Conservation (phyloP, 2,797 vertebrate species). For the Loris lydekkerianus region DNA sequence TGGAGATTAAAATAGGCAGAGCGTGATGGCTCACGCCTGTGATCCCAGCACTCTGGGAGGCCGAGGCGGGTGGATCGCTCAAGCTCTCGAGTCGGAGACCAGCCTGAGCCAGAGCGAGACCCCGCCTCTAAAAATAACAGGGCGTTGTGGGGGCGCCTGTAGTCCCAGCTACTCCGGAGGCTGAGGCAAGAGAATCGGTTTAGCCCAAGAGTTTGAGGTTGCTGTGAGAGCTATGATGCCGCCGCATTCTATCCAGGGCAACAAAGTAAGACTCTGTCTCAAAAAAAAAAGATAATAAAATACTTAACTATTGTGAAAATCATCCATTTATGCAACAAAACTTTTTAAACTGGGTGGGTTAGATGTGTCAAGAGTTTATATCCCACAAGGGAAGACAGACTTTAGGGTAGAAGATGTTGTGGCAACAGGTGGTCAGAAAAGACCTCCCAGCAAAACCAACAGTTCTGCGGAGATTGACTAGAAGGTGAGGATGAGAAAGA, state of each 20-base stretch:
- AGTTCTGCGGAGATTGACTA: not conserved
- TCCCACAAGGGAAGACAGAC: not conserved
- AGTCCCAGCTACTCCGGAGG: too few species aligned
- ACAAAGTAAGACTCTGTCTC: too few species aligned
- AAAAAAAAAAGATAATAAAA: not conserved
- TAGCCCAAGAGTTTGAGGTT: too few species aligned
- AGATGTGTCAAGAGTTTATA: conserved; percentile 19
- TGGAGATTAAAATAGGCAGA: conserved; percentile 21
- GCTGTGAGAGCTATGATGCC: too few species aligned
- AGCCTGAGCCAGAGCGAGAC: too few species aligned
- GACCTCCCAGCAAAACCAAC: not conserved
- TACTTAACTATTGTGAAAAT: not conserved
- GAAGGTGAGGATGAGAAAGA: not conserved
- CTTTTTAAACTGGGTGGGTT: not conserved
- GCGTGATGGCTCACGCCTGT: not conserved
- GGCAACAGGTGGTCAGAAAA: not conserved
- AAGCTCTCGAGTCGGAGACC: not conserved
- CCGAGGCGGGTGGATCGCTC: not conserved
- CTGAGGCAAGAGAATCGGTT: too few species aligned
- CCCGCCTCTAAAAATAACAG: not conserved
- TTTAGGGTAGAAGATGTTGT: not conserved
- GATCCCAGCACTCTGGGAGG: not conserved
- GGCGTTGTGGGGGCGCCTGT: too few species aligned
- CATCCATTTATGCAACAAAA: not conserved
- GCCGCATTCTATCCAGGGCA: too few species aligned